A percentile compares a stretch with the other conserved stretches of the same genome.
Evolutionary conservation across 2,797 vertebrate species (phyloP).

Genomic region (Echeneis naucrates): DNA sequence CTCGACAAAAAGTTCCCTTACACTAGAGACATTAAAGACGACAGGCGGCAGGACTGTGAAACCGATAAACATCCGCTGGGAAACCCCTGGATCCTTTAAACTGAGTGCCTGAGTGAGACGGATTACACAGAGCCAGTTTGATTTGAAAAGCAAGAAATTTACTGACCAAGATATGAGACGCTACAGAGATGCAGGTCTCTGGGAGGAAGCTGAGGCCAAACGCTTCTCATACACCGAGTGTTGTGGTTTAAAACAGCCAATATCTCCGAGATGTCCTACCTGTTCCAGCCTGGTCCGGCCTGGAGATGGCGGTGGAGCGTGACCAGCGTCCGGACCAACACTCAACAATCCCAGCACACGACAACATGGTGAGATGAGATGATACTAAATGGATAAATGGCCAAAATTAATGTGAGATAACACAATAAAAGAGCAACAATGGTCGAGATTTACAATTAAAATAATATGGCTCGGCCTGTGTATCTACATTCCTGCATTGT

Average conservation of each 20-base stretch:
- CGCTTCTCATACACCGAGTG: constrained; percentile 35
- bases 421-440: not conserved
- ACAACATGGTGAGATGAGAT: not conserved
- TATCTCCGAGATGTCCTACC: not conserved
- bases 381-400: not conserved
- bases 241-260: constrained; percentile 24
- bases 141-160: constrained; percentile 70
- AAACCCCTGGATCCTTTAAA: constrained; percentile 50
- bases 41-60: constrained; percentile 25
- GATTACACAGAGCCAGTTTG: constrained; percentile 64
- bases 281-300: not conserved
- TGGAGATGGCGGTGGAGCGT: not conserved
- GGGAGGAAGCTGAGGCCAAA: constrained; percentile 8
- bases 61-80: constrained; percentile 47
- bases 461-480: not conserved
- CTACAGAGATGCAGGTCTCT: constrained; percentile 39
- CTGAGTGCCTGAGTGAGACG: constrained; percentile 69
- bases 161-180: constrained; percentile 32
- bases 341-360: not conserved
- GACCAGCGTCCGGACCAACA: not conserved
- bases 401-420: not conserved
- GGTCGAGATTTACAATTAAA: not conserved
- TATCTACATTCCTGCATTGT: not conserved
- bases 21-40: constrained; percentile 37
- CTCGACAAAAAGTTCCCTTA: constrained; percentile 11